Base-by-base conservation (phyloP, 2,888 invertebrate genomes). In the Troilus luridus region DNA sequence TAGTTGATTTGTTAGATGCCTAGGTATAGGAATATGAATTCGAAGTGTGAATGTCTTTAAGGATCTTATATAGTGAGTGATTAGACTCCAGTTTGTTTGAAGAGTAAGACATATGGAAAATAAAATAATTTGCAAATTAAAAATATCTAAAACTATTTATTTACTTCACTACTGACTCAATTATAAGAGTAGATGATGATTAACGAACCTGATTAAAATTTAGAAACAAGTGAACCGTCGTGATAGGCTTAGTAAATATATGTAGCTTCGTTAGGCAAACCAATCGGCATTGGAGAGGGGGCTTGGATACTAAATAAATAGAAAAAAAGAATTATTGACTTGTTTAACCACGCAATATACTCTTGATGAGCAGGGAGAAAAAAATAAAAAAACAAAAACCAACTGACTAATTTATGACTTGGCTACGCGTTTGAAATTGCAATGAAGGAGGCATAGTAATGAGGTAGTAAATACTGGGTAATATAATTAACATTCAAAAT, bases 201-300 rank as follows among this genome's bases (percentile, higher is more conserved):
- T 77, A 77, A 27, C 17, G 9, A 41, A 41, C 17, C 72, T 41
- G 72, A 77, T 77, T 72, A 77, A 77, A 72, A 72, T 72, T 72
- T 72, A 72, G 72, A 72, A 41, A 77, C 9, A 77, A 41, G 72
- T 19, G 17, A 77, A 77, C 27, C 27, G 19, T 77, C 41, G 7
- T 41, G 8, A 77, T 41, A 41, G 27, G 17, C 27, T 19, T 17
- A 41, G 41, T 41, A 77, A 77, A 77, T 41, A 41, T 19, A n/a
- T n/a, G n/a, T n/a, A 77, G 12, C 72, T 77, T 77, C 72, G 72
- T 77, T 77, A 77, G 72, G 72, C 17, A 77, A 77, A 77, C 41
- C 27, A 77, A 77, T 41, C 24, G 72, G 14, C 72, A 11, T 1
- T 14, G 14, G 6, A 14, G 72, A 14, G 6, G 72, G 17, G 2